Base-by-base conservation (phyloP, 2,797 vertebrate species). In the Limnodromus scolopaceus region DNA sequence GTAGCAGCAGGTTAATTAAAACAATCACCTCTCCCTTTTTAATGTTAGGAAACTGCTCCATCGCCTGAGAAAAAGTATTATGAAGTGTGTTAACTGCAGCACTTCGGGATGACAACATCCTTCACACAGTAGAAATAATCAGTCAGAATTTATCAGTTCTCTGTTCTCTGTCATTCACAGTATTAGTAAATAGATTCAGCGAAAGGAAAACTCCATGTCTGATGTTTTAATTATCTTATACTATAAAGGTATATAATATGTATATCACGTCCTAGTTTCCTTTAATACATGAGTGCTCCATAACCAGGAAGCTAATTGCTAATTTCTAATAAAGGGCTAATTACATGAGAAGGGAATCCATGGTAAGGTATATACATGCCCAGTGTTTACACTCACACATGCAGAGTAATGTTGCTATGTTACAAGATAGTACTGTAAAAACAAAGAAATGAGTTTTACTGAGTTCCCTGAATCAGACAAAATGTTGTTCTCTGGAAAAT, bases 1-100 rank as follows among this genome's bases (percentile, higher is more conserved):
- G 49, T 34, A 89, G 60, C 43, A 85, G 28, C 51, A 48, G 30
- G 57, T 89, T 93, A 94, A 92, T 93, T 83, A 70, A 95, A 92
- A 61, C 22, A 72, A 39, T 74, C 71, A 66, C n/a, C 38, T 22
- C 38, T 92, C 36, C 48, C 19, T 92, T 94, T 94, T 84, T 89
- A 82, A 84, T 93, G 64, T 87, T 79, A 49, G 69, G 34, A 71
- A 88, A 69, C 23, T 41, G 51, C 34, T 90, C 91, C 34, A 75
- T 91, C 48, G 34, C 28, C 3, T 75, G 89, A 81, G 77, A 69
- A 53, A 27, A 20, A 12, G 2, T 61, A 39, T 66, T 77, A 64
- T 51, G 43, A 86, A 90, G 61, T 36, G 16, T 54, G 71, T 72
- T 74, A 80, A 81, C 54, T 72, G 8, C 27, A 61, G 61, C 32